These are phyloP conservation scores for Pandemis heparana DNA, from an alignment of 2,888 invertebrate species.

Conservation along the genomic window DNA sequence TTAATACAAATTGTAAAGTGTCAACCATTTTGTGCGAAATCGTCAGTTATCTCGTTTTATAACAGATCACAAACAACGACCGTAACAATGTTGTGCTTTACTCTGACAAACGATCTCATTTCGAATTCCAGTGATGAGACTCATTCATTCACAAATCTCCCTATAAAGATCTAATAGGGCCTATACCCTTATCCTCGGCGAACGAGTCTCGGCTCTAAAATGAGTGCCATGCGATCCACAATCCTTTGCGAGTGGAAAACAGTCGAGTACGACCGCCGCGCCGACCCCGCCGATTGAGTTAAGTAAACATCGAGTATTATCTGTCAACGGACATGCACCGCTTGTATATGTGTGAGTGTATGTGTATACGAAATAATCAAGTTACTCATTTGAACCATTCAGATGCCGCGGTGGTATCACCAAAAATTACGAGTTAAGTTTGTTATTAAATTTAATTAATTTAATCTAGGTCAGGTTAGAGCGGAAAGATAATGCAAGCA, in stretches of 20 bases:
- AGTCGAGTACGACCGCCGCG: constrained; percentile 59
- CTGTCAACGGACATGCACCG: constrained; percentile 82
- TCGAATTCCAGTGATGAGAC: constrained; percentile 80
- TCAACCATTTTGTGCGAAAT: constrained; percentile 33
- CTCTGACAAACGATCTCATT: constrained; percentile 67
- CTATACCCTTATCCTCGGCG: constrained; percentile 61
- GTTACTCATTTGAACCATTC: constrained; percentile 72
- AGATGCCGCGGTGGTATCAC: constrained; percentile 52
- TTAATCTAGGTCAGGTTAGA: constrained; percentile 59
- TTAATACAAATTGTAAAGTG: constrained; percentile 14
- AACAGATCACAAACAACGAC: constrained; percentile 21
- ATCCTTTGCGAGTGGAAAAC: constrained; percentile 54
- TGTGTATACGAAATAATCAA: constrained; percentile 71
- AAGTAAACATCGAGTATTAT: constrained; percentile 85
- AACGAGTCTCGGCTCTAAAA: constrained; percentile 71
- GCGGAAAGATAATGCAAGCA: constrained; percentile 43
- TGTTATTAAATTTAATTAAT: constrained; percentile 56
- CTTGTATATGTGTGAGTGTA: constrained; percentile 61
- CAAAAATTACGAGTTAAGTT: constrained; percentile 46
- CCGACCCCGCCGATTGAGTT: constrained; percentile 82
- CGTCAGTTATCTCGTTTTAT: constrained; percentile 16
- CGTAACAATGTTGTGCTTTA: constrained; percentile 59
- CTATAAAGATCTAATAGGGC: constrained; percentile 64
- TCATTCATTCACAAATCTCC: constrained; percentile 81
- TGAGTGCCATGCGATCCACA: constrained; percentile 57